Conservation (phyloP, 2,113 vertebrate species). For the Chiloscyllium plagiosum region DNA sequence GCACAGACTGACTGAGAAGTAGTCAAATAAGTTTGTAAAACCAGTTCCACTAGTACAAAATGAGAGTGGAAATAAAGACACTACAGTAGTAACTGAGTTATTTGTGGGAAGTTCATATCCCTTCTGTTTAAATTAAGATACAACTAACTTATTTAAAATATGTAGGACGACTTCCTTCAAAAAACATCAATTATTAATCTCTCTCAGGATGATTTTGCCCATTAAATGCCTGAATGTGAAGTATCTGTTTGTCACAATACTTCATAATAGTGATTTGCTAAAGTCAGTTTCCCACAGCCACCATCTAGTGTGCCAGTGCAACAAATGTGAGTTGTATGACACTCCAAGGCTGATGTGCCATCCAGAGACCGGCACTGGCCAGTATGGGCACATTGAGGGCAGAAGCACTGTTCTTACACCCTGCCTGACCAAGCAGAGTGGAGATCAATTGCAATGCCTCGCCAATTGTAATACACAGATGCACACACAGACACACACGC, state of each 20-base stretch:
- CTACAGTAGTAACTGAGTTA: background rate
- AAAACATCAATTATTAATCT: background rate
- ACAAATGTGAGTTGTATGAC: background rate
- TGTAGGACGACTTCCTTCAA: background rate
- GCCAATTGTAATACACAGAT: too few relatives aligned
- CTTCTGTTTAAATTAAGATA: background rate
- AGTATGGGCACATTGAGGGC: background rate
- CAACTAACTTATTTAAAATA: background rate
- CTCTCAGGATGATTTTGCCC: background rate
- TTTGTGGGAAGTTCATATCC: background rate
- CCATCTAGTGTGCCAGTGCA: background rate
- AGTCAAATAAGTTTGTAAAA: background rate
- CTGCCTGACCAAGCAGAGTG: slow-evolving; percentile 35
- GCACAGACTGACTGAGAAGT: background rate
- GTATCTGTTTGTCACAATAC: too few relatives aligned
- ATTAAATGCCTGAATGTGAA: background rate
- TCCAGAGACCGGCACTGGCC: too few relatives aligned
- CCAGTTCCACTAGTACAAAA: background rate
- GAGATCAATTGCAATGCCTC: background rate
- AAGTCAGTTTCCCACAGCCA: background rate
- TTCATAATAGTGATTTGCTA: background rate
- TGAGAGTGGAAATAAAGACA: background rate
- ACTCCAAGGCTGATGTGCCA: background rate
- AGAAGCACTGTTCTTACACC: slow-evolving; percentile 14
- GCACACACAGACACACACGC: too few relatives aligned